Evolutionary conservation across 2,888 invertebrate genomes (phyloP).

Genomic region (Cerastoderma edule): DNA sequence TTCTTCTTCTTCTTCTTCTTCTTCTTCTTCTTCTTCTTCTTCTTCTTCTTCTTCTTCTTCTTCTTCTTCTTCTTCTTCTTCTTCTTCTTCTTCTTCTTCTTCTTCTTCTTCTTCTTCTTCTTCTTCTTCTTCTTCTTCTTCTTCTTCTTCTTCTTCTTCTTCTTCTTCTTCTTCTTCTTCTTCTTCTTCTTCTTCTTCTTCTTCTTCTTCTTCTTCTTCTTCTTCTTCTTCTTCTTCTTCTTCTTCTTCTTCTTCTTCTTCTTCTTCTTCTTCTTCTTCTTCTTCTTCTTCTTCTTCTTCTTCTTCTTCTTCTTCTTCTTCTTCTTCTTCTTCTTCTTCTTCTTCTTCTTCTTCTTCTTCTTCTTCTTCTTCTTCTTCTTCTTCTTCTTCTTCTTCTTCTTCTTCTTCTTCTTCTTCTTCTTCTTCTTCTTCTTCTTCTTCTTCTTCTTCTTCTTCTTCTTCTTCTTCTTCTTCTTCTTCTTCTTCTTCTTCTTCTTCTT

Average conservation of each 20-base stretch:
- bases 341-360: not conserved
- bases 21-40: conserved; percentile 1
- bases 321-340: not conserved
- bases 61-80: conserved; percentile 4
- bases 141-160: conserved; percentile 9
- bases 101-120: conserved; percentile 1
- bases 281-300: not conserved
- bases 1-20: conserved; percentile 3
- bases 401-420: conserved; percentile 3
- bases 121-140: conserved; percentile 3
- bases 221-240: not conserved
- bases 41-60: conserved; percentile 3
- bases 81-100: conserved; percentile 6
- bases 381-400: conserved; percentile 6
- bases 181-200: not conserved
- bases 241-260: not conserved
- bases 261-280: not conserved
- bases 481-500: conserved; percentile 1
- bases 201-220: not conserved
- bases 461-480: conserved; percentile 4
- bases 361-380: not conserved
- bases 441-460: conserved; percentile 6
- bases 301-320: not conserved
- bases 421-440: not conserved
- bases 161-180: not conserved